Conservation (phyloP, 2,888 invertebrate species). For the Drosophila pseudotakahashii region DNA sequence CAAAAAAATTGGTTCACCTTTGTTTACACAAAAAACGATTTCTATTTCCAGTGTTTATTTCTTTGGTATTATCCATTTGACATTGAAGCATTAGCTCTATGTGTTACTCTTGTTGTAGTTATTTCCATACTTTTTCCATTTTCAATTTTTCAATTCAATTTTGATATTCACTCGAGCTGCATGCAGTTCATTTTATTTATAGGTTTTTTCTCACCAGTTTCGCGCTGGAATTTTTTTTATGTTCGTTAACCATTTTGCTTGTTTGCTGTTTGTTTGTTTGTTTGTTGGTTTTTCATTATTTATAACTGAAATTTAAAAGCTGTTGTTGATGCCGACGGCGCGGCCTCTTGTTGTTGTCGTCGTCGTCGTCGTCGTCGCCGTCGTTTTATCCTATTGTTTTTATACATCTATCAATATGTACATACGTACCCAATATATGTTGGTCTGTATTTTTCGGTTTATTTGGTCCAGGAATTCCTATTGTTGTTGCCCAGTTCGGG, state of each 20-base stretch:
- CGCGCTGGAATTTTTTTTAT: not conserved
- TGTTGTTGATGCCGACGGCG: constrained; percentile 13
- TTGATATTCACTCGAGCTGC: constrained; percentile 9
- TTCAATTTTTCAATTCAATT: constrained; percentile 6
- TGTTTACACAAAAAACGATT: not conserved
- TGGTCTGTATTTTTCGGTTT: not conserved
- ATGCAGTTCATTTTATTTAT: constrained; percentile 7
- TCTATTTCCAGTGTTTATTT: no score
- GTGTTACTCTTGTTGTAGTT: not conserved
- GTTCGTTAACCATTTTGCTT: constrained; percentile 17
- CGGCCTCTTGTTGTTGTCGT: constrained; percentile 3
- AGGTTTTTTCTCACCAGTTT: not conserved
- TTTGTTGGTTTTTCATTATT: constrained; percentile 42
- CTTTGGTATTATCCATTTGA: not conserved
- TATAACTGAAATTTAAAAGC: constrained; percentile 28
- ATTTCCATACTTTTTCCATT: not conserved
- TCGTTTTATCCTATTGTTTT: constrained; percentile 7
- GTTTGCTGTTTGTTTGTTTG: constrained; percentile 37
- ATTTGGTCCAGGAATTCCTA: constrained; percentile 6
- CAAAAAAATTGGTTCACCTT: no score
- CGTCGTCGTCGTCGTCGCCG: not conserved
- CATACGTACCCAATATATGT: not conserved
- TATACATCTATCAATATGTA: not conserved
- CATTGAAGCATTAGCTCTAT: constrained; percentile 4
- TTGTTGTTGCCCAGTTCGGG: constrained; percentile 5